Evolutionary conservation across 2,797 vertebrate species (phyloP), one percentile per base, ranked within the genome.

Genomic region (Sebastes ruberrimus): DNA sequence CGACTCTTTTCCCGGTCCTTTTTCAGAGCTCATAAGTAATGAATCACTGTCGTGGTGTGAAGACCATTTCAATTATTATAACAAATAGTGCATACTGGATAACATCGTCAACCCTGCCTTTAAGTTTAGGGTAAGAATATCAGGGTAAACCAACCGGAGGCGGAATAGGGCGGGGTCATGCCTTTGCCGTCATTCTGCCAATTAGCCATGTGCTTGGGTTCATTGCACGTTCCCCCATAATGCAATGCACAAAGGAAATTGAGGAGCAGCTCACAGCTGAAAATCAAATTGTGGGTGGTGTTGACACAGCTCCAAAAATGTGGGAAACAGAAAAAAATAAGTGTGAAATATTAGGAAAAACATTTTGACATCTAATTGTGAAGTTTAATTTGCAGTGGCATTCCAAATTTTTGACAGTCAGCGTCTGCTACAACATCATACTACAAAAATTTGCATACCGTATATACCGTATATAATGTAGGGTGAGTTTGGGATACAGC

Each of bases 31-130:
- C 38, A 42, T 7, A 42, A 16, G 14, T 42, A 16, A 42, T 42
- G 38, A 6, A 3, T 16, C 38, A 1, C 38, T 42, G 38, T 42
- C 14, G 14, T 0, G 38, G 38, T 42, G 14, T 0, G 2, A 42
- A 42, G 38, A 42, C 38, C 38, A 42, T 42, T 42, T 42, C 0
- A 42, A 42, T 0, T 0, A 42, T 0, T 42, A 0, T 42, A 42
- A 42, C 0, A 42, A 42, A 42, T 42, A 42, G 14, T 42, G 38
- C 0, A 42, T 16, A 42, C 14, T 16, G 14, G 38, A 42, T 42
- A 42, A 42, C 38, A 42, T 42, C 38, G 6, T 42, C 38, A 42
- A 42, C 38, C 42, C 16, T 46, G 16, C 16, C 42, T 46, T 46
- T 46, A 46, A 46, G 42, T 46, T 18, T 46, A 46, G 42, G 42